Conservation (phyloP, 2,113 vertebrate genomes). For the Aspidoscelis tigris region DNA sequence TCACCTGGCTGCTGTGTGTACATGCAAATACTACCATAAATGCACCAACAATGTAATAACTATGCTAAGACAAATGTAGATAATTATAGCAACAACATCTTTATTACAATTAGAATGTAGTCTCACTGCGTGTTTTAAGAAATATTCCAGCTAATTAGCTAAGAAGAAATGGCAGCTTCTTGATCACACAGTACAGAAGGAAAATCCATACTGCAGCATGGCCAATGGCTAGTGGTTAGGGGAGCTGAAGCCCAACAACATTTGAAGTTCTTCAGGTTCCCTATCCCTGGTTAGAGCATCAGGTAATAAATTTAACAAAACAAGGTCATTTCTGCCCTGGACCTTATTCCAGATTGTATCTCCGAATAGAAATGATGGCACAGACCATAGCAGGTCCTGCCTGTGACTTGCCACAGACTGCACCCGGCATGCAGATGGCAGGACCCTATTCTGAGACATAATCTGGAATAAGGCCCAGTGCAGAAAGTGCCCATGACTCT, state of each 20-base stretch:
- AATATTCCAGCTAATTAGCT: background rate
- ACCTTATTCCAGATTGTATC: too few relatives aligned
- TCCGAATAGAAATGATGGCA: too few relatives aligned
- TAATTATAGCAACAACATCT: slow-evolving; percentile 31
- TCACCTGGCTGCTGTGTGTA: slow-evolving; percentile 10
- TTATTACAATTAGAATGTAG: background rate
- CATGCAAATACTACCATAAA: slow-evolving; percentile 7
- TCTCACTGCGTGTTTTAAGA: background rate
- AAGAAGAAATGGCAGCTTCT: background rate
- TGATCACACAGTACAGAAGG: background rate
- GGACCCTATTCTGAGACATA: too few relatives aligned
- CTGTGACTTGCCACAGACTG: too few relatives aligned
- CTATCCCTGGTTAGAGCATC: background rate
- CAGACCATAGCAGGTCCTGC: too few relatives aligned
- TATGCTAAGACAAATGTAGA: slow-evolving; percentile 15
- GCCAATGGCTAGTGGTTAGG: background rate
- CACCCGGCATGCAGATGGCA: too few relatives aligned
- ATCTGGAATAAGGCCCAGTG: too few relatives aligned
- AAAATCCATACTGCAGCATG: background rate
- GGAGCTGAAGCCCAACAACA: background rate
- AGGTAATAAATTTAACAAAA: background rate
- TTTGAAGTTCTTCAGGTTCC: background rate
- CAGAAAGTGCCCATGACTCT: too few relatives aligned
- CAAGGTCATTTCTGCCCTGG: background rate
- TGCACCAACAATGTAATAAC: slow-evolving; percentile 12